Evolutionary conservation across 1,140 invertebrate species (phyloP), one percentile per base, ranked within the genome.

Genomic region (Drosophila micromelanica): DNA sequence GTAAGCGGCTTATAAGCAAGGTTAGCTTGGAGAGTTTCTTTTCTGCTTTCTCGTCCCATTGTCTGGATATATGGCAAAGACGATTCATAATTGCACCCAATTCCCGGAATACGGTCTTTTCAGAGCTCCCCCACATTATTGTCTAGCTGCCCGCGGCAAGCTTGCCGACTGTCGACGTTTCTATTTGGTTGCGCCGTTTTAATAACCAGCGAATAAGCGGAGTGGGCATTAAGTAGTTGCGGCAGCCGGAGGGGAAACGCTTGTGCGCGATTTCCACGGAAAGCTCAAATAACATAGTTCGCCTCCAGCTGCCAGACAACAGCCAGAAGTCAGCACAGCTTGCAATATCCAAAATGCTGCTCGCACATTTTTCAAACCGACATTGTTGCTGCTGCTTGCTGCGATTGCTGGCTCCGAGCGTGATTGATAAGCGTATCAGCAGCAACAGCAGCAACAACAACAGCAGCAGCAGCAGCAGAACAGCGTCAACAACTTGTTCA

Each of bases 391-490:
- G 46, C 46, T 30, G 46, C 20, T 15, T 42, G 40, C 5, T 13
- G 42, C 42, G n/a, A 11, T 45, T 17, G 37, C 27, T 45, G 5
- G 15, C 46, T 54, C 23, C 35, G 54, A 62, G 23, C 38, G 20
- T 70, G 60, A 71, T 71, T 71, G 54, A 75, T 64, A 54, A 63
- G 40, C 37, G 38, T 5, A 43, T 8, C 23, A 62, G 5, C 65
- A 27, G 27, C 43, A 61, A 48, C 55, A 52, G 23, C 46, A 51
- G 43, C 59, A 15, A n/a, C n/a, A n/a, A n/a, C n/a, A n/a, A n/a
- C 23, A 62, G 5, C 65, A 27, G 27, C 43, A 61, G 55, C 55
- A 52, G 23, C 46, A 51, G 43, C 59, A 15, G 8, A 3, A 51
- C 23, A 46, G 11, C 11, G 13, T 9, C 9, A 56, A 12, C 35